Base-by-base conservation (phyloP, 2,113 vertebrate genomes). In the Regulus satrapa region DNA sequence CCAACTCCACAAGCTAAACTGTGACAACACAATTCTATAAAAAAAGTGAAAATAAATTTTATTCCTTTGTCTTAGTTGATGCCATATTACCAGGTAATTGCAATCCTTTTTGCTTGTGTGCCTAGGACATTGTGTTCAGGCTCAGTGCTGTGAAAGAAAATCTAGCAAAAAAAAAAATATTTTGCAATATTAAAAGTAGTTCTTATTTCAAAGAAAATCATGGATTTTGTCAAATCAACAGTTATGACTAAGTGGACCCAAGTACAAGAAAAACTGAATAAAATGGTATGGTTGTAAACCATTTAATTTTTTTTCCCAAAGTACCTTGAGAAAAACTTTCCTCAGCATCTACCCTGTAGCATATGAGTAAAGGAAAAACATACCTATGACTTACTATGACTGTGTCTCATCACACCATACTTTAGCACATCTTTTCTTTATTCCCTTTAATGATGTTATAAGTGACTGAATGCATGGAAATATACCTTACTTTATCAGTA, bases 1-100 rank as follows among this genome's bases (percentile, higher is more conserved):
- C 5, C 12, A 5, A 5, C 14, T 13, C 5, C 3, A 1, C 36
- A n/a, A 90, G 9, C 17, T 71, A 85, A 75, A 79, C 4, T 8
- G 14, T 55, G 59, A n/a, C 8, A 91, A 15, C 2, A 11, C 3
- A 64, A 36, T 71, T 75, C 28, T 38, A 16, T 88, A 56, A 78
- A 40, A 43, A 92, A 84, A 87, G 15, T 36, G 51, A 78, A 94
- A 91, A 87, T 59, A 46, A 51, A 40, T 74, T 71, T 94, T 89
- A 55, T 3, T 67, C 14, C 17, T 54, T 82, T 88, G 49, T 94
- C 55, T 34, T 45, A 52, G 18, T 11, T 69, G 34, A 51, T 77
- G 32, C 17, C 26, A 20, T 66, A 55, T 58, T 77, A 16, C 18
- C 14, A 49, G 36, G 23, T 75, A 89, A 52, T 71, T 66, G 11